Conservation (phyloP, 2,888 invertebrate species). For the Mimas tiliae region DNA sequence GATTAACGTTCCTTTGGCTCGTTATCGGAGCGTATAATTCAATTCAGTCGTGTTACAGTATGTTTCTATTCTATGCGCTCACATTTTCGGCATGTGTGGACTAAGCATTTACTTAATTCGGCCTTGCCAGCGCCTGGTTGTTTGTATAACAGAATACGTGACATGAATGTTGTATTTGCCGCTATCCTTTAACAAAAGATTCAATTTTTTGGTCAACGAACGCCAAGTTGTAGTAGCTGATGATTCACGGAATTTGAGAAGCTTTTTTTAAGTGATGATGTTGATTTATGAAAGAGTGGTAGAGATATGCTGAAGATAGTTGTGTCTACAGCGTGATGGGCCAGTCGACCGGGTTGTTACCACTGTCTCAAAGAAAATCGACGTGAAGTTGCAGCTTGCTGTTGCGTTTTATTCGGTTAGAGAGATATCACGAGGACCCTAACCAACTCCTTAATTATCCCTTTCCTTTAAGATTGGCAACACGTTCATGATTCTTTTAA, state of each 20-base stretch:
- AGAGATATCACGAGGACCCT: too few relatives aligned
- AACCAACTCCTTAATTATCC: too few relatives aligned
- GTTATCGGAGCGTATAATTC: constrained; percentile 10
- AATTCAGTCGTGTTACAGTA: constrained; percentile 12
- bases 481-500: too few relatives aligned
- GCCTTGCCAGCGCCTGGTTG: constrained; percentile 23
- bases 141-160: constrained; percentile 29
- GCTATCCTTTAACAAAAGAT: not conserved
- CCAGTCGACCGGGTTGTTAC: too few relatives aligned
- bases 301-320: too few relatives aligned
- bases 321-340: too few relatives aligned
- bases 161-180: constrained; percentile 17
- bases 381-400: too few relatives aligned
- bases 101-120: constrained; percentile 26
- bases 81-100: constrained; percentile 12
- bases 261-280: too few relatives aligned
- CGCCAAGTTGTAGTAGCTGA: constrained; percentile 7
- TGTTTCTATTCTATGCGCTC: constrained; percentile 14
- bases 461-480: too few relatives aligned
- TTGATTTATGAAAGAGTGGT: too few relatives aligned
- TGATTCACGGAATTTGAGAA: not conserved
- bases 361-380: too few relatives aligned
- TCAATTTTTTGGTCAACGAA: constrained; percentile 25
- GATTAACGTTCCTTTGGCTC: not conserved
- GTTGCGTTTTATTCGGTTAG: too few relatives aligned